Evolutionary conservation across 2,113 vertebrate genomes (phyloP), one percentile per base, ranked within the genome.

Genomic region (Prinia subflava): DNA sequence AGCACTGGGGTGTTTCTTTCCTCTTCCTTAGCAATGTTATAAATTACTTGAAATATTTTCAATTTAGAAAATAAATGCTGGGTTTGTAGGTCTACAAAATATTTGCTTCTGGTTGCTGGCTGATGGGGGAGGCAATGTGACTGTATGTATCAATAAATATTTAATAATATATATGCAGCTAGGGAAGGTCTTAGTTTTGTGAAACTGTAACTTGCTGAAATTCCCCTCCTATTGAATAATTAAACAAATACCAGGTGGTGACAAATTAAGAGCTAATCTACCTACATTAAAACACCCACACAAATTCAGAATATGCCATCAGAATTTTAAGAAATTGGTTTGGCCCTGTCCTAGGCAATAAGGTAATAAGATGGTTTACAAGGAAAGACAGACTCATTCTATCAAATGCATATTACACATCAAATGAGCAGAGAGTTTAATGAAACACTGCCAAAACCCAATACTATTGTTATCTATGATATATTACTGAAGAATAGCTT

Each of bases 341-440:
- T 93, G 86, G 62, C 6, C 9, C 24, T n/a, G 5, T 41, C n/a
- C 62, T 28, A 9, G n/a, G 50, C n/a, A 70, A 50, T 70, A 93
- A 87, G 44, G 64, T 7, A 86, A 9, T 19, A 55, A 87, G 50
- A 65, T 13, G 8, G 8, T 65, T 88, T 90, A 85, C 12, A 87
- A 27, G 41, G 31, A 53, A 71, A 73, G 41, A 76, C 44, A 93
- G 31, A 53, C 5, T 73, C 6, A 18, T 89, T 74, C 89, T 33
- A 85, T 74, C 24, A 46, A 68, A 37, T 42, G 41, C 55, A 92
- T 8, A 69, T 41, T 73, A 87, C 42, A 19, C 24, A 52, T 17
- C n/a, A 80, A 69, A 95, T 27, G 7, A 83, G 74, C 23, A 83
- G 19, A 85, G 60, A 79, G 78, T 94, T 95, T 95, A 96, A 91